Conservation (phyloP, 2,888 invertebrate species). For the Chrysolina oricalcia region DNA sequence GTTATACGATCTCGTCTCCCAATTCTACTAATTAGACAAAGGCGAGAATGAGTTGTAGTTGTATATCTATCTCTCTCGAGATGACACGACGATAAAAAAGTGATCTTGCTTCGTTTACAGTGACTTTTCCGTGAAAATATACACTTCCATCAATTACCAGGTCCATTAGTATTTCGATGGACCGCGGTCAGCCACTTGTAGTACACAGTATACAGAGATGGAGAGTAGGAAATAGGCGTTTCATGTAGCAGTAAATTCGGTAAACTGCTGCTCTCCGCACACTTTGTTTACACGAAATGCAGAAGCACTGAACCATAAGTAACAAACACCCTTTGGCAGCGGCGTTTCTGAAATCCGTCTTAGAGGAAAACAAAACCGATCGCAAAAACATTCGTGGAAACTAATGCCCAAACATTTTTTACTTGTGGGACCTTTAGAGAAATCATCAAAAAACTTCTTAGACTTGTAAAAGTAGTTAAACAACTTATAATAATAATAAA, state of each 20-base stretch:
- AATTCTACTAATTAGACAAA: no score
- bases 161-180: slow-evolving; percentile 14
- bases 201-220: slow-evolving; percentile 8
- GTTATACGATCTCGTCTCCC: no score
- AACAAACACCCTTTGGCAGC: slow-evolving; percentile 53
- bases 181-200: neutral
- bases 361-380: no score
- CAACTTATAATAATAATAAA: no score
- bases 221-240: slow-evolving; percentile 63
- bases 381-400: no score
- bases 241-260: slow-evolving; percentile 68
- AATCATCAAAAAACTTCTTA: no score
- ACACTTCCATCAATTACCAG: neutral
- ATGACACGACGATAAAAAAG: no score
- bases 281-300: slow-evolving; percentile 68
- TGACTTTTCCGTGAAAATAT: neutral
- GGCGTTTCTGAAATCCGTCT: slow-evolving; percentile 33
- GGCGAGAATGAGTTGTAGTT: no score
- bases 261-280: slow-evolving; percentile 67
- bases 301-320: slow-evolving; percentile 64
- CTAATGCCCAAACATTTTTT: no score
- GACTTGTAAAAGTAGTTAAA: no score
- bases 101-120: neutral
- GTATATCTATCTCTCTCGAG: no score
- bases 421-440: no score